A percentile compares a stretch with the other conserved stretches of the same genome.
Evolutionary conservation across 2,797 vertebrate genomes (phyloP).

Genomic region (Apodemus agrarius): DNA sequence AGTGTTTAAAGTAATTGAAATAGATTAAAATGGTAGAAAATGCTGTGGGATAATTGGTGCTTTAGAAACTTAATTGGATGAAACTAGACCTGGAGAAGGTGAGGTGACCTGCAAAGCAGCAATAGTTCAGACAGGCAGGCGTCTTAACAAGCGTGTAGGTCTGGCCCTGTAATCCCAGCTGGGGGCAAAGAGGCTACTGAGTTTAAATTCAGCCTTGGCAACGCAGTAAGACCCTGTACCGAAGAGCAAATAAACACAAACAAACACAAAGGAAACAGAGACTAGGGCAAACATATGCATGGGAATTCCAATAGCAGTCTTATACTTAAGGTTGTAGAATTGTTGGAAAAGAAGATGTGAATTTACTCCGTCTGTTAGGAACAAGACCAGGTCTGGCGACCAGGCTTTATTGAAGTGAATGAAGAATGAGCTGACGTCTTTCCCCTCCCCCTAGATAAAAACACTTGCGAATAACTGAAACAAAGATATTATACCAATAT

Average conservation of each 20-base stretch:
- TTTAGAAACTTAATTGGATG: neutral
- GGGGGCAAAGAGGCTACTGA: neutral
- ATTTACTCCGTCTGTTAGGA: neutral
- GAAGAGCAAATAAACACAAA: neutral
- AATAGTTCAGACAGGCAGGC: neutral
- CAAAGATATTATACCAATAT: neutral
- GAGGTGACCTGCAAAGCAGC: neutral
- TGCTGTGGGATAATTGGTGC: neutral
- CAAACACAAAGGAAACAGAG: neutral
- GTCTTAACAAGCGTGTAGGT: neutral
- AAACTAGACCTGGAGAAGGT: neutral
- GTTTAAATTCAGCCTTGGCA: neutral
- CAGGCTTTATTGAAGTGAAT: neutral
- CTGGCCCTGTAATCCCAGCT: neutral
- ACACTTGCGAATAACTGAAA: conserved; percentile 29
- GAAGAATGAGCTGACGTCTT: neutral
- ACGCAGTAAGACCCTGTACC: neutral
- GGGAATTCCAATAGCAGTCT: neutral
- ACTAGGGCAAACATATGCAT: neutral
- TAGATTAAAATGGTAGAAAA: conserved; percentile 25
- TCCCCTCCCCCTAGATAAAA: neutral
- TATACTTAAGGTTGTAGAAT: neutral
- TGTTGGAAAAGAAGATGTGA: neutral
- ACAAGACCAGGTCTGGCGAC: neutral
- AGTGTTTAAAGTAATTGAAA: conserved; percentile 25